Conservation (phyloP, 2,888 invertebrate genomes). For the Callinectes sapidus region DNA sequence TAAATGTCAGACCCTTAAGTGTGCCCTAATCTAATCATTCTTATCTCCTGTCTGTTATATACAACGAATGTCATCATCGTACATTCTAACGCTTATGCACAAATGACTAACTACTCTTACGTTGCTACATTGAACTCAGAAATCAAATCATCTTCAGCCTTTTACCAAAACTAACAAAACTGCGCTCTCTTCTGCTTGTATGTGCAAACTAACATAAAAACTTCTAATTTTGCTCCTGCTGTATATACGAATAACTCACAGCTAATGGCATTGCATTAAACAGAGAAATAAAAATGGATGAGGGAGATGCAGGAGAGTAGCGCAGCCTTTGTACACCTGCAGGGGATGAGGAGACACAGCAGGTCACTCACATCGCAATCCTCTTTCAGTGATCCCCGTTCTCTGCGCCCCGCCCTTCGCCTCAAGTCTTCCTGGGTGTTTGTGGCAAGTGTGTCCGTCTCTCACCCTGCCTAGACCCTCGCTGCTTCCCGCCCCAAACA, state of each 20-base stretch:
- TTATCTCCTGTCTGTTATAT: neutral
- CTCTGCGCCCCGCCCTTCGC: neutral
- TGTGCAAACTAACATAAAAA: too few species aligned
- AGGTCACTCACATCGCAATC: neutral
- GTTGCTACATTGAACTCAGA: too few species aligned
- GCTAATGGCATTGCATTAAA: neutral
- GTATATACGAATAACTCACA: neutral
- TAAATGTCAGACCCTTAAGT: too few species aligned
- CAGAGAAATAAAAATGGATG: neutral
- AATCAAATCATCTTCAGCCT: too few species aligned
- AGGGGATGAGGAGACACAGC: neutral
- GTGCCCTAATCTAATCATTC: too few species aligned
- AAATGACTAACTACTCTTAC: too few species aligned
- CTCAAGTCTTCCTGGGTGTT: neutral
- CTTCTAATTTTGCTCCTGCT: too few species aligned
- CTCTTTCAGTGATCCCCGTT: neutral
- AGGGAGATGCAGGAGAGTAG: neutral
- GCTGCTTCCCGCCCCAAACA: neutral
- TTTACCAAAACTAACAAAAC: too few species aligned
- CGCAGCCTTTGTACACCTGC: neutral
- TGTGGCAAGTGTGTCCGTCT: neutral
- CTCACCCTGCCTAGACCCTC: neutral
- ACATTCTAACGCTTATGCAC: neutral
- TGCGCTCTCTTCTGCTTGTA: too few species aligned
- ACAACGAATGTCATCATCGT: neutral